Percentiles rank a stretch among this genome's conserved stretches.
phyloP scores from a whole-genome alignment of 2,888 invertebrate genomes.

The Bugula neritina region DNA sequence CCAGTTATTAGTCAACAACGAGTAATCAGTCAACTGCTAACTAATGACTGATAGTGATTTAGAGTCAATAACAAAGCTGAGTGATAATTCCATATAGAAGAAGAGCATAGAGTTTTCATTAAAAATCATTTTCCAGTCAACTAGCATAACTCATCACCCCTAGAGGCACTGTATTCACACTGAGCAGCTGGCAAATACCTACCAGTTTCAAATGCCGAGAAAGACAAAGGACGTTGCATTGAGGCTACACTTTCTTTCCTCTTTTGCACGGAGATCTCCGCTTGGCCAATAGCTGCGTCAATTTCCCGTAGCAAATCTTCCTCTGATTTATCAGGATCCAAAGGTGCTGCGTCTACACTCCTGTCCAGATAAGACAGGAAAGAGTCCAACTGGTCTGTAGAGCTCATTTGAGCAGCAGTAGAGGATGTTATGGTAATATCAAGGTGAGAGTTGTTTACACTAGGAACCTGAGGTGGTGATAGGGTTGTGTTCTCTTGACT shows the following conservation, averaged over 20 bases:
- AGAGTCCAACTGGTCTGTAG: not conserved
- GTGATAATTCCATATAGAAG: no score
- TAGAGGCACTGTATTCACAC: no score
- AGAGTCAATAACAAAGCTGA: no score
- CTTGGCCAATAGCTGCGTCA: not conserved
- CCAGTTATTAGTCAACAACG: no score
- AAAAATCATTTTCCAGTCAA: no score
- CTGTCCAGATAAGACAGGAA: slow-evolving; percentile 14
- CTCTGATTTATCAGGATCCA: not conserved
- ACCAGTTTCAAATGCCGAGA: not conserved
- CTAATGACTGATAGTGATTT: no score
- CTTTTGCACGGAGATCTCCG: not conserved
- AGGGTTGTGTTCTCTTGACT: not conserved
- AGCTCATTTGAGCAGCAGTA: not conserved
- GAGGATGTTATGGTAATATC: no score
- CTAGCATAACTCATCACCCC: no score
- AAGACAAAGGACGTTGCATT: not conserved
- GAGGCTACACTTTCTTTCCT: slow-evolving; percentile 10
- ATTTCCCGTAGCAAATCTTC: not conserved
- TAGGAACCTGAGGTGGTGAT: not conserved
- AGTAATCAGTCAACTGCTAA: no score
- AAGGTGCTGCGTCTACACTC: not conserved
- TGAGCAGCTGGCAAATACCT: not conserved
- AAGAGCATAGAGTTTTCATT: no score
- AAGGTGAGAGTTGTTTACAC: no score